Evolutionary conservation across 2,113 vertebrate species (phyloP), one percentile per base, ranked within the genome.

Genomic region (Ceyx margarethae): DNA sequence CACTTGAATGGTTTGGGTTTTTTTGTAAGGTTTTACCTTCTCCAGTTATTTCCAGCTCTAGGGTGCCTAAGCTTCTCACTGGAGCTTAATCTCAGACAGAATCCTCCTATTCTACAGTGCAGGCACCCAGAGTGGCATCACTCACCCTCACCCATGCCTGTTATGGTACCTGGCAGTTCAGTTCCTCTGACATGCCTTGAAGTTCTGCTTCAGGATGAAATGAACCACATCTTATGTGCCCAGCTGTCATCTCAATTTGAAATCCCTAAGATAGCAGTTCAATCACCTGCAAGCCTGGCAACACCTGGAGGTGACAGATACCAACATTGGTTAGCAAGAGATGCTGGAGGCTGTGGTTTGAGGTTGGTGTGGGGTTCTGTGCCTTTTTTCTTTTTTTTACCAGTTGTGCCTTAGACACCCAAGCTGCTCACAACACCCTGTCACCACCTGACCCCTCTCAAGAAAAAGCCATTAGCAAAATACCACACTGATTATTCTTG

Each of bases 41-140:
- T 85, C n/a, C 29, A 53, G n/a, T 61, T 21, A 43, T 6, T 85
- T 69, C 10, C 35, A 68, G 54, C 35, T 7, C 17, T 45, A 29
- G 10, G 19, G 33, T 40, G 14, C 42, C 26, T 45, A 6, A 72
- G 40, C 20, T 69, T 57, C 57, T 40, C 5, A 26, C 3, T 28
- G 37, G 28, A 84, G 31, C 11, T 62, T 62, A 29, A 57, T 45
- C 35, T 60, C 25, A 51, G 37, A 23, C 10, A 60, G 43, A 26
- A 76, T 25, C 76, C 58, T 40, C 14, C 35, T 31, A 20, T 26
- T 21, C 57, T 66, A 11, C 23, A 33, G 17, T n/a, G 42, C 45
- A 66, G n/a, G 23, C 37, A 35, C 1, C 23, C 21, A 53, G 15
- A 25, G 9, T 0, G 2, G 51, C 12, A 7, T 0, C 22, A 11